Evolutionary conservation across 2,888 invertebrate species (phyloP), one percentile per base, ranked within the genome.

Genomic region (Diarsia brunnea): DNA sequence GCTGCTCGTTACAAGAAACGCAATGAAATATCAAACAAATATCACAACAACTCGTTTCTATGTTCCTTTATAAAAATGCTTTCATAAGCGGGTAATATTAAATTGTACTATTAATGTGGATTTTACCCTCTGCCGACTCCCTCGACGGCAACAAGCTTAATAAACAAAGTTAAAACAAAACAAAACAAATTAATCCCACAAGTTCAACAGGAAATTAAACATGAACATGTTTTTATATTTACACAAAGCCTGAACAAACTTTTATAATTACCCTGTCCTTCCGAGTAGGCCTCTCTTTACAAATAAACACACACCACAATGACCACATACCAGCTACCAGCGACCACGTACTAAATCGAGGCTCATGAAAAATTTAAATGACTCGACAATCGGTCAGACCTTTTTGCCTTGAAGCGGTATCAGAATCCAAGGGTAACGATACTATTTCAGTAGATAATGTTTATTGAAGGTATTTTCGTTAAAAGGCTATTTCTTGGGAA

Each of bases 321-420:
- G 45, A 53, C 67, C 73, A 68, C 80, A 73, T 49, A 49, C 61
- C 12, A 66, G 67, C 45, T 64, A 24, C 31, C 51, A 58, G 12
- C 45, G 64, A 64, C 65, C 69, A 21, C 69, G 3, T 21, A 49
- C 21, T 47, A 68, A 74, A 71, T 78, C 70, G 24, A 74, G 60
- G 49, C 66, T 84, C 73, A 79, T 80, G 74, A 73, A 81, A 79
- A 87, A 72, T 78, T 73, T 82, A 69, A 87, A 79, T 72, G 53
- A 16, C 61, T 58, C 58, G 51, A 55, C 69, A 65, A 65, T 72
- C 63, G 49, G 47, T 16, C 58, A 38, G 66, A 83, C 84, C 79
- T 74, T 79, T 76, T 75, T 69, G 43, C 49, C n/a, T 58, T 64
- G 16, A 72, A 72, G 0, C 47, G 51, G 53, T 66, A 66, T 68